A percentile compares a stretch with the other conserved stretches of the same genome.
These are phyloP conservation scores for Malacosoma neustria DNA, from an alignment of 2,888 invertebrate species.

Conservation along the genomic window DNA sequence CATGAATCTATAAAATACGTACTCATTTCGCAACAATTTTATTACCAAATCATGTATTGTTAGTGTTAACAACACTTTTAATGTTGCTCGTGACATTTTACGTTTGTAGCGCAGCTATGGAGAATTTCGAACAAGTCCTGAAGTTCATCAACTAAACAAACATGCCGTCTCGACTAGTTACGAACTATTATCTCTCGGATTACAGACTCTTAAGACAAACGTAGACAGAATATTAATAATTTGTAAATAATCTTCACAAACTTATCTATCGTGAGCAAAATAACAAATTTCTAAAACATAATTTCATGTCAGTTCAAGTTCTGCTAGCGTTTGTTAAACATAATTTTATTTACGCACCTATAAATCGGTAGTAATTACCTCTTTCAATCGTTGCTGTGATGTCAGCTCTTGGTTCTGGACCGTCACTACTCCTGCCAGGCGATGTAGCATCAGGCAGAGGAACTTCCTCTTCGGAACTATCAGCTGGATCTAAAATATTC, in stretches of 20 bases:
- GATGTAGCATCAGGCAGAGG: slow-evolving; percentile 63
- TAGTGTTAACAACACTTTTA: slow-evolving; percentile 4
- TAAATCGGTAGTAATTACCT: slow-evolving; percentile 36
- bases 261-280: too few relatives aligned
- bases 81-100: slow-evolving; percentile 29
- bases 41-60: slow-evolving; percentile 1
- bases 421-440: slow-evolving; percentile 64
- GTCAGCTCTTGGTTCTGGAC: slow-evolving; percentile 64
- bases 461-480: slow-evolving; percentile 68
- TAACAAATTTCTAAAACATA: too few relatives aligned
- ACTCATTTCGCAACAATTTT: slow-evolving; percentile 3
- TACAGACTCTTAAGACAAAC: slow-evolving; percentile 44
- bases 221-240: slow-evolving; percentile 28
- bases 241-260: too few relatives aligned
- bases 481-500: slow-evolving; percentile 62
- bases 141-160: slow-evolving; percentile 58
- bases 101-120: slow-evolving; percentile 29
- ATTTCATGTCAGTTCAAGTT: too few relatives aligned
- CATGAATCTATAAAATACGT: background rate
- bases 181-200: slow-evolving; percentile 57
- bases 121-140: slow-evolving; percentile 43
- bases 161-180: slow-evolving; percentile 47
- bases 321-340: too few relatives aligned
- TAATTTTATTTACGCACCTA: too few relatives aligned
- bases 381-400: slow-evolving; percentile 61